phyloP scores from a whole-genome alignment of 2,113 vertebrate genomes.

The Lepus americanus region DNA sequence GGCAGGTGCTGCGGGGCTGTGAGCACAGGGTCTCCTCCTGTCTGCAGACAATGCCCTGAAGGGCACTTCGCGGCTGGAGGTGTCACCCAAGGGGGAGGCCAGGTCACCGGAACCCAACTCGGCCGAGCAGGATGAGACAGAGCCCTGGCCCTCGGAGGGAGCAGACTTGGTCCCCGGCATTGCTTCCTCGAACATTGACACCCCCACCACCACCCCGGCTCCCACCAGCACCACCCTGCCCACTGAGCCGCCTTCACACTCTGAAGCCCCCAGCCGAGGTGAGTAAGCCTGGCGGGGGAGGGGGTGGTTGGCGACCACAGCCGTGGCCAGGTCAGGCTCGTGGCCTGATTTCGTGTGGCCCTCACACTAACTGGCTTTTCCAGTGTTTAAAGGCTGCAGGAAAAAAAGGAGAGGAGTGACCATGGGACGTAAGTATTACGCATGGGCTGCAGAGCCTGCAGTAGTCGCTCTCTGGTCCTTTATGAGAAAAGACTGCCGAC shows the following conservation, averaged over 20 bases:
- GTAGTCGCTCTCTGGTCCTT: neutral
- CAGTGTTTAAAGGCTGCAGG: neutral
- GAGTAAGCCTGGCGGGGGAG: conserved; percentile 20
- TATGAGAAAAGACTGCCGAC: neutral
- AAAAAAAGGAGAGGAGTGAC: neutral
- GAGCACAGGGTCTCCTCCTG: neutral
- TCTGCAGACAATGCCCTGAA: conserved; percentile 88
- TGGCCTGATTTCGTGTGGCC: neutral
- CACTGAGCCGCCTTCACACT: neutral
- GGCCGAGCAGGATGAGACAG: conserved; percentile 67
- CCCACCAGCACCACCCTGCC: conserved; percentile 13
- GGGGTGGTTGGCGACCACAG: neutral
- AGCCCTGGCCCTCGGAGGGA: neutral
- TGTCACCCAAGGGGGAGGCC: conserved; percentile 85
- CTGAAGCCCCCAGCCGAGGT: conserved; percentile 82
- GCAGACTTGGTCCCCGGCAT: neutral
- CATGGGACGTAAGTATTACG: neutral
- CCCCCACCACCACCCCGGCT: neutral
- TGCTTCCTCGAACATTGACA: neutral
- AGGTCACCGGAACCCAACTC: conserved; percentile 22
- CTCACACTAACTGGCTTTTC: neutral
- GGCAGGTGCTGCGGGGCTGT: neutral
- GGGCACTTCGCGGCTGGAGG: conserved; percentile 83
- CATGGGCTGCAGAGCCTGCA: neutral
- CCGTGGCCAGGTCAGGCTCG: neutral